A percentile compares a stretch with the other conserved stretches of the same genome.
Conservation (phyloP, 2,113 vertebrate genomes). For the Psammodynastes pulverulentus region DNA sequence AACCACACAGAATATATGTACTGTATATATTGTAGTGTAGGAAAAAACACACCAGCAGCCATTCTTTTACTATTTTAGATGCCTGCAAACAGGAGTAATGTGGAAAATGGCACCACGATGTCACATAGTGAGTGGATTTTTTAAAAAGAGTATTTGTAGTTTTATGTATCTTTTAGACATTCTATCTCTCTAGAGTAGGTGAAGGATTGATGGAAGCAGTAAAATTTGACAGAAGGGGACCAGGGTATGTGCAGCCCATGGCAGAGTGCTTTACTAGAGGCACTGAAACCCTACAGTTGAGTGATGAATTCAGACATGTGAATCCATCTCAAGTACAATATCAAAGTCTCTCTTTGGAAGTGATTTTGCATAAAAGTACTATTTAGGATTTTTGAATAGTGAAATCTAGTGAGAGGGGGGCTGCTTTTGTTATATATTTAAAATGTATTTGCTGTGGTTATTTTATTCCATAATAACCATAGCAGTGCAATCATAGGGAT, state of each 20-base stretch:
- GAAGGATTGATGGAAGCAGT: not conserved
- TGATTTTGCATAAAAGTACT: not conserved
- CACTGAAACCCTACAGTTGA: not conserved
- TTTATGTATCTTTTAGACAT: not conserved
- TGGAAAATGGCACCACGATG: not conserved
- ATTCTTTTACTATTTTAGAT: not conserved
- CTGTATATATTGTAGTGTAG: not conserved
- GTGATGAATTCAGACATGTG: not conserved
- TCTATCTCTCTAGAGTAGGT: not conserved
- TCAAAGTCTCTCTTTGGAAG: not conserved
- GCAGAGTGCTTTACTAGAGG: not conserved
- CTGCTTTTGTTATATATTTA: not conserved
- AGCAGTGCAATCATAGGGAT: too few relatives aligned
- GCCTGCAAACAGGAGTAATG: not conserved
- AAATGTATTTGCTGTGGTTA: not conserved
- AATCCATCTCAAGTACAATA: not conserved
- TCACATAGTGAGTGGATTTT: not conserved
- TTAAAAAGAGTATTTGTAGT: not conserved
- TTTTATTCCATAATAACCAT: not conserved
- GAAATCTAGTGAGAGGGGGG: not conserved
- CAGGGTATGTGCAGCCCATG: not conserved
- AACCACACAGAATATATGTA: not conserved
- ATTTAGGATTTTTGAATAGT: not conserved
- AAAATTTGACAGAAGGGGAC: not conserved
- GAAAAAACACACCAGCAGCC: not conserved